Conservation (phyloP, 2,113 vertebrate species). For the Gymnarchus niloticus region DNA sequence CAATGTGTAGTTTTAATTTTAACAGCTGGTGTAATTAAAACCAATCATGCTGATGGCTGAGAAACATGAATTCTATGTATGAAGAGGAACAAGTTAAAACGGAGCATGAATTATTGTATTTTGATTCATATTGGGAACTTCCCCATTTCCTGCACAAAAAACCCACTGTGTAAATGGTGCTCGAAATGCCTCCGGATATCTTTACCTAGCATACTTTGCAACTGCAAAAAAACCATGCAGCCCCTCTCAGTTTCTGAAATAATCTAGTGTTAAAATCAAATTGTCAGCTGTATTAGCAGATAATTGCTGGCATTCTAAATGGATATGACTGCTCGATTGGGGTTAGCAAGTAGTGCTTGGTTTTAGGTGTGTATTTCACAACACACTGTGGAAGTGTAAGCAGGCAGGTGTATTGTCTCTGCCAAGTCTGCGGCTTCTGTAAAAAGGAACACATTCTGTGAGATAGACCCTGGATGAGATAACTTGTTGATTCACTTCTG, state of each 20-base stretch:
- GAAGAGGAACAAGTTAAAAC: background rate
- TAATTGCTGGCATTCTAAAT: background rate
- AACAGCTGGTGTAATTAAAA: constrained; percentile 10
- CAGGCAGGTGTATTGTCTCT: background rate
- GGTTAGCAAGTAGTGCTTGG: background rate
- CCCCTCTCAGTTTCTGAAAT: background rate
- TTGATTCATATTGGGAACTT: background rate
- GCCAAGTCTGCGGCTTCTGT: background rate
- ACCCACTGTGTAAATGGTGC: background rate
- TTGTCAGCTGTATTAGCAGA: background rate
- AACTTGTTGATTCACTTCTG: background rate
- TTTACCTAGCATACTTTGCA: too few relatives aligned
- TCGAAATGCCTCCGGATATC: background rate
- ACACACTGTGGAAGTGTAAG: background rate
- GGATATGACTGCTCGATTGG: background rate
- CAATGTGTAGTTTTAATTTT: background rate
- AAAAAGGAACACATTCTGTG: background rate
- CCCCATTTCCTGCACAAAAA: background rate
- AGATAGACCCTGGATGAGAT: background rate
- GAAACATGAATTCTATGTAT: background rate
- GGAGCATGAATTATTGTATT: background rate
- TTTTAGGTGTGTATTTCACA: background rate
- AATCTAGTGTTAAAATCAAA: background rate
- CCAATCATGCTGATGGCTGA: background rate
- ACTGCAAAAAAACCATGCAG: background rate